Percentiles rank a stretch among this genome's conserved stretches.
phyloP scores from a whole-genome alignment of 1,140 invertebrate genomes.

The Neodiprion lecontei region DNA sequence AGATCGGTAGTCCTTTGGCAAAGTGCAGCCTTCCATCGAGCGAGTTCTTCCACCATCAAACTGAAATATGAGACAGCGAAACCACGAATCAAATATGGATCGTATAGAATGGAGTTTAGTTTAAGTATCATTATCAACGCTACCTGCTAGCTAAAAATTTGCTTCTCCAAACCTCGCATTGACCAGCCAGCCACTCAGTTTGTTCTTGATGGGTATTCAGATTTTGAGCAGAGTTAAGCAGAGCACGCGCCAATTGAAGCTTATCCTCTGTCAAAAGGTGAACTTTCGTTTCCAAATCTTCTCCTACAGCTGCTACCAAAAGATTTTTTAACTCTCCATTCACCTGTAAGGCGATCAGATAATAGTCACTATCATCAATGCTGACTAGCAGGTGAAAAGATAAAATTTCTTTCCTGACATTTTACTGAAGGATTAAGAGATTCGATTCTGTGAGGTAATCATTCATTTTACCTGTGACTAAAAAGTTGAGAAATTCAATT shows the following conservation, averaged over 20 bases:
- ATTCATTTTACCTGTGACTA: constrained; percentile 62
- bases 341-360: constrained; percentile 66
- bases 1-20: constrained; percentile 78
- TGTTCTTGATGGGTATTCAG: constrained; percentile 89
- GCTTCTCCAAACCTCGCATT: constrained; percentile 94
- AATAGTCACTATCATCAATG: not conserved
- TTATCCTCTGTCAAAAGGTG: constrained; percentile 91
- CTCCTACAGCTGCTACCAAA: constrained; percentile 91
- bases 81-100: constrained; percentile 24
- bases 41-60: constrained; percentile 89
- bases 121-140: constrained; percentile 12
- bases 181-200: constrained; percentile 89
- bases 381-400: too few relatives aligned
- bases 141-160: constrained; percentile 93
- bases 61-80: constrained; percentile 56
- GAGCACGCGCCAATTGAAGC: constrained; percentile 81
- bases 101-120: not conserved
- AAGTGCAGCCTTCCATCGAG: constrained; percentile 81
- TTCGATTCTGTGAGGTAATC: too few relatives aligned
- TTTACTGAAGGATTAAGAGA: too few relatives aligned
- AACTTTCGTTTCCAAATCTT: constrained; percentile 88
- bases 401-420: too few relatives aligned
- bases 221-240: constrained; percentile 84
- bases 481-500: constrained; percentile 46
- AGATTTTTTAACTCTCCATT: constrained; percentile 93